Percentiles rank a stretch among this genome's conserved stretches.
Conservation (phyloP, 1,140 invertebrate species). For the Zaprionus ghesquierei region DNA sequence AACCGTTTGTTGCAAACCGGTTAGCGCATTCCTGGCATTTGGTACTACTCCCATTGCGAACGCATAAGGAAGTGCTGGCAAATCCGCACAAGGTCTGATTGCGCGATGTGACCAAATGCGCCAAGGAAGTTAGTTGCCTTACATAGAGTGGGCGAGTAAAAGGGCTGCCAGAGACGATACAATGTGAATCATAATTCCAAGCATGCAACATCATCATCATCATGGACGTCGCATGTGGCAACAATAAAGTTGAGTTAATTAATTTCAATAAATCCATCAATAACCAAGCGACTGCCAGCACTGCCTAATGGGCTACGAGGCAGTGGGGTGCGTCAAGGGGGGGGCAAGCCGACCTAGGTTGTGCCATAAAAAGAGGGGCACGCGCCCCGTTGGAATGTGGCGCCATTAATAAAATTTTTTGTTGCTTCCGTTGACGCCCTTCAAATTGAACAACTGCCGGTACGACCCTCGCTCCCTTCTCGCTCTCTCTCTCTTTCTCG, state of each 20-base stretch:
- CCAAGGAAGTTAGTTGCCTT: conserved; percentile 3
- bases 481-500: neutral
- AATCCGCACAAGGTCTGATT: conserved; percentile 12
- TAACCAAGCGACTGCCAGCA: conserved; percentile 19
- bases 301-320: conserved; percentile 30
- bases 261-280: conserved; percentile 80
- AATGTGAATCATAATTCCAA: conserved; percentile 53
- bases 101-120: conserved; percentile 15
- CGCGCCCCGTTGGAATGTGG: conserved; percentile 33
- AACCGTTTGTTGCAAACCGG: neutral
- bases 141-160: neutral
- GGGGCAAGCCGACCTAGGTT: neutral
- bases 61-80: neutral
- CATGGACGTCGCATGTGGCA: neutral
- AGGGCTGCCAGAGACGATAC: neutral
- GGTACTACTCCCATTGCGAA: neutral
- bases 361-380: conserved; percentile 31
- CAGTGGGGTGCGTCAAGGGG: neutral
- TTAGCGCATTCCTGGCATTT: neutral
- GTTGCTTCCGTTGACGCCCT: conserved; percentile 65
- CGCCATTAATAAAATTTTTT: conserved; percentile 69
- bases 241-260: conserved; percentile 66
- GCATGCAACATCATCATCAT: conserved; percentile 13
- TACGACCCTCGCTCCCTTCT: neutral
- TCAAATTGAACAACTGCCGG: conserved; percentile 21